Percentiles rank a stretch among this genome's conserved stretches.
Conservation (phyloP, 1,140 invertebrate genomes). For the Carcinoscorpius rotundicauda region DNA sequence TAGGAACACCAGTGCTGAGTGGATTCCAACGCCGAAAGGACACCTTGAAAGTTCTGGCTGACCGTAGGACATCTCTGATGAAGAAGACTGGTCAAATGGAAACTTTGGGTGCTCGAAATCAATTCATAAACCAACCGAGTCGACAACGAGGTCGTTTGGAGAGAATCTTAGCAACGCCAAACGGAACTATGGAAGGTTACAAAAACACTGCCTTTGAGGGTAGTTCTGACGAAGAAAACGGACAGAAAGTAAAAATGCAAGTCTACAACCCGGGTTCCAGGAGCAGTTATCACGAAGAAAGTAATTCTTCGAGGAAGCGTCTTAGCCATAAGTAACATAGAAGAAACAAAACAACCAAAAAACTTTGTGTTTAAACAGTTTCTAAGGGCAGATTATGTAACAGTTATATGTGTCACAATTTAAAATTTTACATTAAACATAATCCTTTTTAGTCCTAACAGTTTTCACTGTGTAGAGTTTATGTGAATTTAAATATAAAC, state of each 20-base stretch:
- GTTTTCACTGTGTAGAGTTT: too few species aligned
- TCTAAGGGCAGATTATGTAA: too few species aligned
- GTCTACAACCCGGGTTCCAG: constrained; percentile 9
- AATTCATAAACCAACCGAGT: too few species aligned
- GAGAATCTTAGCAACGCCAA: not conserved
- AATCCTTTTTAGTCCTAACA: too few species aligned
- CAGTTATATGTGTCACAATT: too few species aligned
- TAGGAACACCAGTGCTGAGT: constrained; percentile 63
- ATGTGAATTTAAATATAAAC: too few species aligned
- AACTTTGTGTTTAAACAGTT: too few species aligned
- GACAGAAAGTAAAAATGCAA: constrained; percentile 9
- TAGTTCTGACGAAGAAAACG: constrained; percentile 14
- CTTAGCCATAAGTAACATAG: constrained; percentile 5
- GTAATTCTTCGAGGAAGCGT: constrained; percentile 1
- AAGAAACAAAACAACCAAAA: too few species aligned
- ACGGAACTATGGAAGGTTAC: constrained; percentile 9
- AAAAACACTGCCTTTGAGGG: constrained; percentile 10
- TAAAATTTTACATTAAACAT: too few species aligned
- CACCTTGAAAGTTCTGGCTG: constrained; percentile 66
- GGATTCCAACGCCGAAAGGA: constrained; percentile 51
- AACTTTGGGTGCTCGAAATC: constrained; percentile 52
- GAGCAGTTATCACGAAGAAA: constrained; percentile 13
- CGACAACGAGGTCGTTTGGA: too few species aligned
- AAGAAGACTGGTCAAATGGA: constrained; percentile 70
- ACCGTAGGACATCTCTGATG: constrained; percentile 71